Evolutionary conservation across 92 coral and sea anemone species (phyloP).

Genomic region (Diadumene lineata): DNA sequence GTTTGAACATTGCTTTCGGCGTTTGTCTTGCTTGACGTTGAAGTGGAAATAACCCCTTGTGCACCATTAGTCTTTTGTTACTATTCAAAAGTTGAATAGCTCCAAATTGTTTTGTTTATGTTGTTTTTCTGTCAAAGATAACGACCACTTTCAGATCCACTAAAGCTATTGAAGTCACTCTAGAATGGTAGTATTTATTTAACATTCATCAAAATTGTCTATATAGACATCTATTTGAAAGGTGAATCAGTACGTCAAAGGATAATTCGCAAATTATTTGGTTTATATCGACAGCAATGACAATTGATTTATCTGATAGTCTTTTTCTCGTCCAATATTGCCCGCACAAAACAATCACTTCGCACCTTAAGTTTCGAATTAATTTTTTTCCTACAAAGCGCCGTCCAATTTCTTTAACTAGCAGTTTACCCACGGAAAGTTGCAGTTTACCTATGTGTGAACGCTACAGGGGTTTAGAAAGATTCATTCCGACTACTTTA

Average conservation of each 20-base stretch:
- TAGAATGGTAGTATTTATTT: slow-evolving; percentile 23
- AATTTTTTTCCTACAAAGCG: background rate
- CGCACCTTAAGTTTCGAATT: background rate
- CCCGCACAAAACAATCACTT: slow-evolving; percentile 6
- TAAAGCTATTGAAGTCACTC: slow-evolving; percentile 16
- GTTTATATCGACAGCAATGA: slow-evolving; percentile 52
- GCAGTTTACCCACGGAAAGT: background rate
- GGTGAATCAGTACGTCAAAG: slow-evolving; percentile 28
- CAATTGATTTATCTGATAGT: slow-evolving; percentile 58
- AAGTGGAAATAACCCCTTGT: slow-evolving; percentile 28
- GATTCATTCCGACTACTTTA: background rate
- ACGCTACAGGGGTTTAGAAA: background rate
- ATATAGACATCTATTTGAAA: slow-evolving; percentile 17
- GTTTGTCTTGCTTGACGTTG: slow-evolving; percentile 12
- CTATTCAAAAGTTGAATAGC: slow-evolving; percentile 27
- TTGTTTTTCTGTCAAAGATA: slow-evolving; percentile 7
- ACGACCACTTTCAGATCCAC: slow-evolving; percentile 20
- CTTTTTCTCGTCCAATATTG: slow-evolving; percentile 22
- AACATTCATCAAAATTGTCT: slow-evolving; percentile 28
- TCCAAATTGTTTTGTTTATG: slow-evolving; percentile 33
- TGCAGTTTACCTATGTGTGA: background rate
- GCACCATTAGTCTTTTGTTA: slow-evolving; percentile 30
- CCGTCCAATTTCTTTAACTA: background rate
- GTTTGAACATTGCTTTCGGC: slow-evolving; percentile 42
- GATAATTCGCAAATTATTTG: slow-evolving; percentile 51